These are phyloP conservation scores for Drosophila atripex DNA, from an alignment of 2,888 invertebrate species.

Conservation along the genomic window DNA sequence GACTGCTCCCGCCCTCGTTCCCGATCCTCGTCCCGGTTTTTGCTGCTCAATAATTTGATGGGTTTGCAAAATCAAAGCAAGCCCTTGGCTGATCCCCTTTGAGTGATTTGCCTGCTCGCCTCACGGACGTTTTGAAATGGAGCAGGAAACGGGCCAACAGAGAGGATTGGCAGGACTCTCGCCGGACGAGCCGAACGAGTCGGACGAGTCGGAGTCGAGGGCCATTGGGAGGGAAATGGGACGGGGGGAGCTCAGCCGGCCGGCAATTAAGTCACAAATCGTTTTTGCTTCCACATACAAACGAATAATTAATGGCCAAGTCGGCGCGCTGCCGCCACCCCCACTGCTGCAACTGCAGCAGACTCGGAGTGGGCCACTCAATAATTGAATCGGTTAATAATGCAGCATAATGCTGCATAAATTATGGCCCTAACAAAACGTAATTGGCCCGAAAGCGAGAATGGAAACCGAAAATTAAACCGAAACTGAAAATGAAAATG, in stretches of 20 bases:
- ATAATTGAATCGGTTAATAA: conserved; percentile 57
- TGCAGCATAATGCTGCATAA: conserved; percentile 49
- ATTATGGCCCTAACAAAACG: conserved; percentile 42
- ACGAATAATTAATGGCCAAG: conserved; percentile 36
- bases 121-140: conserved; percentile 42
- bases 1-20: background rate
- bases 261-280: conserved; percentile 47
- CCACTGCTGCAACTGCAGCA: conserved; percentile 8
- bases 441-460: conserved; percentile 26
- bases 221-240: background rate
- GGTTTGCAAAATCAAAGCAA: conserved; percentile 54
- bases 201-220: background rate
- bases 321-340: conserved; percentile 10
- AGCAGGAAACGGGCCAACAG: conserved; percentile 7
- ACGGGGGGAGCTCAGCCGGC: background rate
- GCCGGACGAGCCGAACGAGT: too few species aligned
- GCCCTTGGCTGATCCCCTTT: conserved; percentile 52
- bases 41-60: conserved; percentile 50
- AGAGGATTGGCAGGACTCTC: background rate
- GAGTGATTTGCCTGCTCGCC: conserved; percentile 58
- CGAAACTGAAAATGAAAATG: conserved; percentile 17
- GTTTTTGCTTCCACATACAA: conserved; percentile 33
- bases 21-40: background rate
- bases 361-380: conserved; percentile 22
- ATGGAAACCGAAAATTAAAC: background rate